Percentiles rank a stretch among this genome's conserved stretches.
Evolutionary conservation across 2,797 vertebrate species (phyloP).

Genomic region (Hydrophis major): DNA sequence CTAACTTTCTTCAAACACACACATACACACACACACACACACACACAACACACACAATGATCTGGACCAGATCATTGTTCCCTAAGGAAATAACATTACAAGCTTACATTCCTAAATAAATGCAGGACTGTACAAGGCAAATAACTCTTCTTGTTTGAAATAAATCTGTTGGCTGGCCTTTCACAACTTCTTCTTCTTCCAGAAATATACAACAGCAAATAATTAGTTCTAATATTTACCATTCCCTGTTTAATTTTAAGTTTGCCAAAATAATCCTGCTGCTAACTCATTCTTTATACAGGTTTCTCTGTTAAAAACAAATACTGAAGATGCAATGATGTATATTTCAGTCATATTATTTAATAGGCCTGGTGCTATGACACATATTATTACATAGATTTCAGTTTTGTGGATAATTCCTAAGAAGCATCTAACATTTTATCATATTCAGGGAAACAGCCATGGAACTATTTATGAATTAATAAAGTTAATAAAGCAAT

Average conservation of each 20-base stretch:
- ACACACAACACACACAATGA: neutral
- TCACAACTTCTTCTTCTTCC: neutral
- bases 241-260: conserved; percentile 6
- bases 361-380: neutral
- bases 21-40: neutral
- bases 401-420: neutral
- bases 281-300: neutral
- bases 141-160: conserved; percentile 38
- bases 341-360: neutral
- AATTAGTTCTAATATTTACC: conserved; percentile 35
- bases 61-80: neutral
- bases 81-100: conserved; percentile 40
- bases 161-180: conserved; percentile 23
- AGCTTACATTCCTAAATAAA: conserved; percentile 34
- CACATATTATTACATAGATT: neutral
- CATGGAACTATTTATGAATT: neutral
- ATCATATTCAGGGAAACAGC: neutral
- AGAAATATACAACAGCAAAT: conserved; percentile 16
- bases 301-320: conserved; percentile 10
- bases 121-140: conserved; percentile 18
- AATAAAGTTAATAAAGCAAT: neutral
- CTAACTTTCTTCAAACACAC: neutral
- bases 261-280: fast-evolving
- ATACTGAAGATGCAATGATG: neutral
- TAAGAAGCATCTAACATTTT: neutral